A percentile compares a stretch with the other conserved stretches of the same genome.
phyloP scores from a whole-genome alignment of 2,113 vertebrate genomes.

The Albula glossodonta region DNA sequence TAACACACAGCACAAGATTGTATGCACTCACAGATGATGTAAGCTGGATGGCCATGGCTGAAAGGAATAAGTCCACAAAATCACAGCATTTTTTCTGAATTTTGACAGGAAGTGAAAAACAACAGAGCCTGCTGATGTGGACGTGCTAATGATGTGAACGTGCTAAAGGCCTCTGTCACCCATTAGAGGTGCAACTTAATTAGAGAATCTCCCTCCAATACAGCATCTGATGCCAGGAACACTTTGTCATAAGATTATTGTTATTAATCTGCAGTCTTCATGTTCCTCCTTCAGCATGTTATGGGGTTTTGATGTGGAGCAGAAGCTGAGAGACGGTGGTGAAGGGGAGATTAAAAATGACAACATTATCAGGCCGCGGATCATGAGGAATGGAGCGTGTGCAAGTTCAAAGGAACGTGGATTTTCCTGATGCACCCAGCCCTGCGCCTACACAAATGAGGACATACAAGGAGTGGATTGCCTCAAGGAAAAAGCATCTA shows the following conservation, averaged over 20 bases:
- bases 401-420: not conserved
- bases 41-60: not conserved
- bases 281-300: not conserved
- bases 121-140: not conserved
- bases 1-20: no score
- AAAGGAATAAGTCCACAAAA: not conserved
- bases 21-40: not conserved
- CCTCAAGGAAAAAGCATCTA: not conserved
- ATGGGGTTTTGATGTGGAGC: not conserved
- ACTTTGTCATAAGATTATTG: constrained; percentile 28
- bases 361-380: not conserved
- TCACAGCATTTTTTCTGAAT: not conserved
- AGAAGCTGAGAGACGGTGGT: not conserved
- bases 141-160: constrained; percentile 10
- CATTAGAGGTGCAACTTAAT: constrained; percentile 30
- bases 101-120: not conserved
- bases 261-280: not conserved
- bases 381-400: not conserved
- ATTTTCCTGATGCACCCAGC: not conserved
- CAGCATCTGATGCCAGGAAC: constrained; percentile 25
- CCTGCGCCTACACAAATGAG: not conserved
- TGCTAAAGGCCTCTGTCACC: constrained; percentile 19
- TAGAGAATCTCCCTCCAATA: constrained; percentile 19
- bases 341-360: not conserved
- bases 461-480: not conserved